These are phyloP conservation scores for Acanthosepion lycidas DNA, from an alignment of 2,888 invertebrate genomes.

Conservation along the genomic window DNA sequence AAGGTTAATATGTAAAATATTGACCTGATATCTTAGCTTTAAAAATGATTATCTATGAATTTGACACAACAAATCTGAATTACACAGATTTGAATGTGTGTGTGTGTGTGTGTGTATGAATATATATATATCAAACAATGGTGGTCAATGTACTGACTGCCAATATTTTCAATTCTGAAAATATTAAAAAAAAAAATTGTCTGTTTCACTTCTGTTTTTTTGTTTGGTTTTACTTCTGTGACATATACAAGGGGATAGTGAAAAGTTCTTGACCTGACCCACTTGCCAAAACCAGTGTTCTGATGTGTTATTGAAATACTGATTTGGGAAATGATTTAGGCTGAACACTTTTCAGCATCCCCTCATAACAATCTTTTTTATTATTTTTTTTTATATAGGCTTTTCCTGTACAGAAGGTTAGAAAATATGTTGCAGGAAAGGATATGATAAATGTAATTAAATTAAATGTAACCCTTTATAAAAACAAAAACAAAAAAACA, in stretches of 20 bases:
- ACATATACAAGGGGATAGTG: neutral
- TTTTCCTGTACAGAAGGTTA: neutral
- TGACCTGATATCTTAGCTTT: neutral
- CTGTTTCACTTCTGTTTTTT: neutral
- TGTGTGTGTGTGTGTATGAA: too few relatives aligned
- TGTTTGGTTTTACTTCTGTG: neutral
- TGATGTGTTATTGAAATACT: too few relatives aligned
- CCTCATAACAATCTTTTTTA: neutral
- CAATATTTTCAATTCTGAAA: neutral
- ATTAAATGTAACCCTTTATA: neutral
- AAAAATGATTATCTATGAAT: neutral
- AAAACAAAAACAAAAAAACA: neutral
- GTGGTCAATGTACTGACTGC: neutral
- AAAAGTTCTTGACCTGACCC: too few relatives aligned
- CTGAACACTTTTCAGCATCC: too few relatives aligned
- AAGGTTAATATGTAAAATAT: neutral
- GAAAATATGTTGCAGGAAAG: neutral
- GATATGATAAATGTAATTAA: neutral
- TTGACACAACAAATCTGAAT: neutral
- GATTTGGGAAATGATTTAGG: too few relatives aligned
- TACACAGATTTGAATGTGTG: neutral
- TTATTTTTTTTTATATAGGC: neutral
- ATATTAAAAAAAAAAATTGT: neutral
- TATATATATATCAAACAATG: neutral
- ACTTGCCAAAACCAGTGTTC: too few relatives aligned